Conservation (phyloP, 92 coral and sea anemone genomes). For the Epizoanthus scotinus region DNA sequence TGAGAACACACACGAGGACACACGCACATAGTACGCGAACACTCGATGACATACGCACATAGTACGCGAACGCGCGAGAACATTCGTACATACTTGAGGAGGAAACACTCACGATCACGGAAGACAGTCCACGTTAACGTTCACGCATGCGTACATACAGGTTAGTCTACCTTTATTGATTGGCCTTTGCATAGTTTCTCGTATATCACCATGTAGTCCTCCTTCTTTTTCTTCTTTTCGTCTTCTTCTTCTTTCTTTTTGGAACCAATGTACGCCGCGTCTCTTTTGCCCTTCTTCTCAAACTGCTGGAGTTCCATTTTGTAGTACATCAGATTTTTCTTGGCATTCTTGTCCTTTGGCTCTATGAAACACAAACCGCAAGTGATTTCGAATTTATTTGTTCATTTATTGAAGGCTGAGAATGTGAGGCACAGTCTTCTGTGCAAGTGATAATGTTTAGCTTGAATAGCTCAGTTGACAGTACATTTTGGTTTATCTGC, state of each 20-base stretch:
- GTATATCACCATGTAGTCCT: slow-evolving; percentile 60
- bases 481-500: too few relatives aligned
- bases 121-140: background rate
- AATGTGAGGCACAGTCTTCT: too few relatives aligned
- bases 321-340: slow-evolving; percentile 32
- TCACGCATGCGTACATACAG: background rate
- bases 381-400: background rate
- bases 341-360: slow-evolving; percentile 33
- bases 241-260: background rate
- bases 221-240: slow-evolving; percentile 39
- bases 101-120: background rate
- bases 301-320: slow-evolving; percentile 29
- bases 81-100: background rate
- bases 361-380: background rate
- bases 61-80: too few relatives aligned
- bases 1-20: too few relatives aligned
- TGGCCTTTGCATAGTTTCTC: slow-evolving; percentile 83
- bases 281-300: slow-evolving; percentile 35
- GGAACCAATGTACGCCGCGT: slow-evolving; percentile 18
- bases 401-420: too few relatives aligned
- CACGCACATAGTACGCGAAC: too few relatives aligned
- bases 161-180: slow-evolving; percentile 57
- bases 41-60: too few relatives aligned
- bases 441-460: too few relatives aligned
- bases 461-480: too few relatives aligned